Evolutionary conservation across 2,113 vertebrate species (phyloP), one percentile per base, ranked within the genome.

Genomic region (Mesitornis unicolor): DNA sequence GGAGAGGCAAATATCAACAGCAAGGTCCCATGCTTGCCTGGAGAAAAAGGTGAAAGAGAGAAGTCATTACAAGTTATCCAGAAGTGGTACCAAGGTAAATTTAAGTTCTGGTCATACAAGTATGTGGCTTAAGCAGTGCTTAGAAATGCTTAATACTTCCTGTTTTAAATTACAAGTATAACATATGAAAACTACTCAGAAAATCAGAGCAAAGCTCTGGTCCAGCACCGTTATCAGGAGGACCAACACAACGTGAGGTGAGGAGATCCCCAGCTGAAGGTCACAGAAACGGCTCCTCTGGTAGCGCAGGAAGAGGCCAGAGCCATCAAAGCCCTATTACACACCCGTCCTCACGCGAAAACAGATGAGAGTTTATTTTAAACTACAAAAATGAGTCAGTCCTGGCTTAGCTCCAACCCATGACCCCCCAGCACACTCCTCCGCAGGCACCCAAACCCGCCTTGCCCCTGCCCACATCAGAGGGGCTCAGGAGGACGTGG

Each of bases 11-110:
- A 99, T 99, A 97, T 99, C 99, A 83, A 99, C 99, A 0, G 99
- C 99, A 2, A 99, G 98, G 97, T 99, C 99, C 99, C 99, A 99
- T 2, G 99, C 99, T 96, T 99, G 99, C 99, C 99, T 99, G 96
- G 2, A 89, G 90, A 83, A 54, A 70, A 64, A 70, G 33, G 65
- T 29, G 48, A 61, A 15, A 86, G 71, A 88, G 54, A 82, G 70
- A 60, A 50, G 68, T 54, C 5, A 56, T 35, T 2, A 48, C 31
- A 47, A 42, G 47, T 47, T n/a, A 43, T 16, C 18, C 13, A 0
- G 1, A 26, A 56, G 38, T 20, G 67, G 20, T 0, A 42, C 2
- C 40, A 16, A n/a, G 40, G 71, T 35, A 36, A 60, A 60, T 5
- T 26, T 19, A 33, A 65, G 76, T 19, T 19, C 69, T 24, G 26